A percentile compares a stretch with the other conserved stretches of the same genome.
These are phyloP conservation scores for Galeopterus variegatus DNA, from an alignment of 2,113 vertebrate species.

Conservation along the genomic window DNA sequence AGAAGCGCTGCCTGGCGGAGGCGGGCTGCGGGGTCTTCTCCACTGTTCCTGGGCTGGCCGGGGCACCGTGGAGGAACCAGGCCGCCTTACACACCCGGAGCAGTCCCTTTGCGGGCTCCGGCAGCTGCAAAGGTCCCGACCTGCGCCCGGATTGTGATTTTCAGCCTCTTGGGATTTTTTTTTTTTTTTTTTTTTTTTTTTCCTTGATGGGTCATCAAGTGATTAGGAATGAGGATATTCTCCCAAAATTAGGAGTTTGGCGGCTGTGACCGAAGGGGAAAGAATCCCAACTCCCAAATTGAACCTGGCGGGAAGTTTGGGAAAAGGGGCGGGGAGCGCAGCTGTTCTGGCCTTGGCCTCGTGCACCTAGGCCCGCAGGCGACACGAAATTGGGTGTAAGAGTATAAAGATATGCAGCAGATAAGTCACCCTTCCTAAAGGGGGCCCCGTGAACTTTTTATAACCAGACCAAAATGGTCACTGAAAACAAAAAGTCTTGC, in stretches of 20 bases:
- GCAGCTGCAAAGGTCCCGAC: not conserved
- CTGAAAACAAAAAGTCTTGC: not conserved
- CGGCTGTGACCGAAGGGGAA: not conserved
- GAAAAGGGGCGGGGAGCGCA: not conserved
- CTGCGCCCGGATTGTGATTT: not conserved
- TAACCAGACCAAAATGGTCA: not conserved
- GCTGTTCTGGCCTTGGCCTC: not conserved
- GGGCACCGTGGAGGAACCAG: not conserved
- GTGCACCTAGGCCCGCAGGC: not conserved
- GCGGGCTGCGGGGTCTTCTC: not conserved
- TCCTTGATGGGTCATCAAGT: not conserved
- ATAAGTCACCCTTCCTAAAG: not conserved
- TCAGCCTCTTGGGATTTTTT: not conserved
- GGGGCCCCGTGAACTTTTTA: not conserved
- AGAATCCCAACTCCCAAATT: not conserved
- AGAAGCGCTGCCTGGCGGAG: not conserved
- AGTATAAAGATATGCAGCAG: not conserved
- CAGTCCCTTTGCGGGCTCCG: not conserved
- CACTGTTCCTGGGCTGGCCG: not conserved
- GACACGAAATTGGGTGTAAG: not conserved
- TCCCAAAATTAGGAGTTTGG: not conserved
- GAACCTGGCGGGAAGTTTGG: not conserved
- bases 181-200: not conserved
- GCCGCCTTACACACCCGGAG: slow-evolving; percentile 55
- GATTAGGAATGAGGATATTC: not conserved